Conservation (phyloP, 2,888 invertebrate genomes). For the Sepiola atlantica region DNA sequence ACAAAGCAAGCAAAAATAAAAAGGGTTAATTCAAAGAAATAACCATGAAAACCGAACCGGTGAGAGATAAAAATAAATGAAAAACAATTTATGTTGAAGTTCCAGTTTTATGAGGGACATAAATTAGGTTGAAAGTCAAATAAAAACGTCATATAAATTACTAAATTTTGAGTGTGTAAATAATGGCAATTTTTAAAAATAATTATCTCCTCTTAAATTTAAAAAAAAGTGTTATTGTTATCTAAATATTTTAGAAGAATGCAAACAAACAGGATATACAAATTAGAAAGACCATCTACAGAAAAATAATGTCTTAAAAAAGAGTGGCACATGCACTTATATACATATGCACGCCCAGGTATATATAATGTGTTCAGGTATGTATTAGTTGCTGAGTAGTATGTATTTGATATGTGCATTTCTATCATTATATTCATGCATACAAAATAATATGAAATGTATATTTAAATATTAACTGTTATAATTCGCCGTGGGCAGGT, state of each 20-base stretch:
- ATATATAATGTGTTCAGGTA: not conserved
- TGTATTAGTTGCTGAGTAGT: too few species aligned
- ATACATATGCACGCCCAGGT: not conserved
- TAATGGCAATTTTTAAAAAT: not conserved
- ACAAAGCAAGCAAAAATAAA: too few species aligned
- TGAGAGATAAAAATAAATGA: not conserved
- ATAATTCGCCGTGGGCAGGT: too few species aligned
- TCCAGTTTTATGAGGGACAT: not conserved
- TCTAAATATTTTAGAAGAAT: too few species aligned
- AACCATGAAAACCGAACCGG: not conserved
- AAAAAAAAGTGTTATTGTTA: too few species aligned
- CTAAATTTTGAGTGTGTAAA: not conserved
- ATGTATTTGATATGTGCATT: too few species aligned
- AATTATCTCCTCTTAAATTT: not conserved
- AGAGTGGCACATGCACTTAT: not conserved
- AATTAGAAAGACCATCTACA: too few species aligned
- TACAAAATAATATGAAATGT: too few species aligned
- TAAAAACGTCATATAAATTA: not conserved
- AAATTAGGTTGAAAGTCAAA: not conserved
- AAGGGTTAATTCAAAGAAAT: not conserved
- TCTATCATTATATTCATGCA: too few species aligned
- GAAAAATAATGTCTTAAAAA: too few species aligned
- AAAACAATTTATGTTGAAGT: not conserved
- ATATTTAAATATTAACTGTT: too few species aligned
- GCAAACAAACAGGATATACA: too few species aligned